phyloP scores from a whole-genome alignment of 2,797 vertebrate species.

The Muraenolepis orangiensis region DNA sequence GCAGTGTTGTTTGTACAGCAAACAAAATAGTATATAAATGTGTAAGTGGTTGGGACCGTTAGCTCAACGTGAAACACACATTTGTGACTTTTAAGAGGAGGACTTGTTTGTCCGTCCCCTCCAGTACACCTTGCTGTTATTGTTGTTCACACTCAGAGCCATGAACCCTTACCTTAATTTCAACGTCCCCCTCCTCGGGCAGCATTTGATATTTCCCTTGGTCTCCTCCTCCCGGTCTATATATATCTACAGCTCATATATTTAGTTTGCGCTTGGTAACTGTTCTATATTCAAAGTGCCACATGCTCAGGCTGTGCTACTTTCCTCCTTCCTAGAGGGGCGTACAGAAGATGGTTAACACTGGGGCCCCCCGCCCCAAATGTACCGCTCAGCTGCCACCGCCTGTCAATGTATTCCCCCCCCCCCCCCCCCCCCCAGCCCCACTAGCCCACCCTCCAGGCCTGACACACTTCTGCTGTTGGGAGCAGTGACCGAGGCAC shows the following conservation, averaged over 20 bases:
- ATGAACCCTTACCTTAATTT: slow-evolving; percentile 27
- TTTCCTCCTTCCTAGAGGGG: slow-evolving; percentile 30
- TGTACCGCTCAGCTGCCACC: slow-evolving; percentile 67
- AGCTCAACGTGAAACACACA: no score
- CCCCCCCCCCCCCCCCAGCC: not conserved
- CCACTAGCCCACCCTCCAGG: not conserved
- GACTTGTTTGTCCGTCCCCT: not conserved
- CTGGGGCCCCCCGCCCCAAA: not conserved
- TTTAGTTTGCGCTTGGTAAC: slow-evolving; percentile 81
- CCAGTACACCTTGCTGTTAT: slow-evolving; percentile 24
- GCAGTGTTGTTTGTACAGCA: not conserved
- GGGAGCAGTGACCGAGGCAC: slow-evolving; percentile 51
- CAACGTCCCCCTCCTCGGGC: slow-evolving; percentile 25
- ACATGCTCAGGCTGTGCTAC: slow-evolving; percentile 54
- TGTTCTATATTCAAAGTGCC: slow-evolving; percentile 80
- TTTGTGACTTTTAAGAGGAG: no score
- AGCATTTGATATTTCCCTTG: slow-evolving; percentile 58
- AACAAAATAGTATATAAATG: not conserved
- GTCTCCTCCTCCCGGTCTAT: slow-evolving; percentile 51
- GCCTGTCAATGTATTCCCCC: slow-evolving; percentile 69
- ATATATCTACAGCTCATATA: slow-evolving; percentile 75
- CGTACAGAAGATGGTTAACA: not conserved
- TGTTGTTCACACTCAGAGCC: slow-evolving; percentile 40
- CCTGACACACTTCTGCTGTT: slow-evolving; percentile 55
- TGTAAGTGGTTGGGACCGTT: not conserved